Evolutionary conservation across 2,113 vertebrate species (phyloP).

Genomic region (Tympanuchus pallidicinctus): DNA sequence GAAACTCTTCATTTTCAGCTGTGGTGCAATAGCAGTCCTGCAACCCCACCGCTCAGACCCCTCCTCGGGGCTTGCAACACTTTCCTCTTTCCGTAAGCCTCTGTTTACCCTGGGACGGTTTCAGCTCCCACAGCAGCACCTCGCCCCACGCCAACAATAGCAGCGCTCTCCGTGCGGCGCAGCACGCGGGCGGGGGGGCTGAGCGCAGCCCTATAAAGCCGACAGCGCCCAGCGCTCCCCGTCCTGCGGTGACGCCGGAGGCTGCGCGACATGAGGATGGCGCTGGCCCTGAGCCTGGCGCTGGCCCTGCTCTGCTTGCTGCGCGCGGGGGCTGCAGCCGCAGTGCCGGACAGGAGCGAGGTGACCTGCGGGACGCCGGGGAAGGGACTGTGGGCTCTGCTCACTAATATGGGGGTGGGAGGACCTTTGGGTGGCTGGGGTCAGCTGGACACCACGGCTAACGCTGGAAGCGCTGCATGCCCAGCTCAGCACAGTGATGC

Average conservation of each 20-base stretch:
- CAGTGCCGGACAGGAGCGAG: neutral
- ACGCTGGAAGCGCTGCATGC: neutral
- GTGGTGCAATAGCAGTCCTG: neutral
- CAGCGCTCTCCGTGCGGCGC: rapidly evolving
- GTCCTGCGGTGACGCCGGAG: rapidly evolving
- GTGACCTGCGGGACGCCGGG: neutral
- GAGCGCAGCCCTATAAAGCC: neutral
- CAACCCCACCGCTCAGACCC: rapidly evolving
- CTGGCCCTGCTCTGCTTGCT: conserved; percentile 19
- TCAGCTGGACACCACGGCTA: neutral
- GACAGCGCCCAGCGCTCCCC: rapidly evolving
- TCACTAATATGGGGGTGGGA: neutral
- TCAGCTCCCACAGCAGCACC: neutral
- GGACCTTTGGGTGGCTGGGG: neutral
- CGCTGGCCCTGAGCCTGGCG: neutral
- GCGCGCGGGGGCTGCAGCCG: rapidly evolving
- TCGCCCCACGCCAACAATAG: rapidly evolving
- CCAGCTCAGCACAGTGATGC: neutral
- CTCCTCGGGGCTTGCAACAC: neutral
- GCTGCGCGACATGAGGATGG: neutral
- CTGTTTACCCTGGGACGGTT: neutral
- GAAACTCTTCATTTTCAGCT: neutral
- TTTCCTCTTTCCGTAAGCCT: neutral
- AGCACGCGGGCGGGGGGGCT: neutral
- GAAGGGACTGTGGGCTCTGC: rapidly evolving